Percentiles rank a stretch among this genome's conserved stretches.
Conservation (phyloP, 1,140 invertebrate species). For the Andrena cerasifolii region DNA sequence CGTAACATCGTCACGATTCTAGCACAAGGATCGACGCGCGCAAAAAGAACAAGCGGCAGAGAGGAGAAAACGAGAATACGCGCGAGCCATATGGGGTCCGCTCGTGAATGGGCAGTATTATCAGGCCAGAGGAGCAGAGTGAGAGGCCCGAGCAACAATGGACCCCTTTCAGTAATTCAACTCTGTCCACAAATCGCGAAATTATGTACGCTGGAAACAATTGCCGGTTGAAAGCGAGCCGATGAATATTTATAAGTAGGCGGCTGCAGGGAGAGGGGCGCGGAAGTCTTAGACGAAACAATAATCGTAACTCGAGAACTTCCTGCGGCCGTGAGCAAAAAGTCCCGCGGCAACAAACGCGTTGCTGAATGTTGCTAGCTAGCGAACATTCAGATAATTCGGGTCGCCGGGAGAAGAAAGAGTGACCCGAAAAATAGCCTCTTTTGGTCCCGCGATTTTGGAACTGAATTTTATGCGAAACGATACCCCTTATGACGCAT, state of each 20-base stretch:
- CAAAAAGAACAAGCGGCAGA: not conserved
- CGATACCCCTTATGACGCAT: no score
- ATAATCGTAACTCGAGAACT: slow-evolving; percentile 38
- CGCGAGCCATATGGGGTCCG: not conserved
- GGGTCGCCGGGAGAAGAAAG: not conserved
- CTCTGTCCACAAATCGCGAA: slow-evolving; percentile 45
- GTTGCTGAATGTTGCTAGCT: slow-evolving; percentile 2
- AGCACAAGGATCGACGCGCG: not conserved
- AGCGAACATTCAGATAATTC: not conserved
- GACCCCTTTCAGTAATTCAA: slow-evolving; percentile 51
- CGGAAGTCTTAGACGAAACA: slow-evolving; percentile 43
- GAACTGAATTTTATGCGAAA: no score
- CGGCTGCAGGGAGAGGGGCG: not conserved
- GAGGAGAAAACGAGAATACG: not conserved
- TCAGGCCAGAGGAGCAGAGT: not conserved
- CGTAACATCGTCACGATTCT: not conserved
- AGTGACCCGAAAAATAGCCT: no score
- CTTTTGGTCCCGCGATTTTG: no score
- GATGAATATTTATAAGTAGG: slow-evolving; percentile 41
- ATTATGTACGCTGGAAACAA: slow-evolving; percentile 46
- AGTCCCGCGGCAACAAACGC: slow-evolving; percentile 9
- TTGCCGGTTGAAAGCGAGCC: slow-evolving; percentile 34
- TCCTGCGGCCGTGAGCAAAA: not conserved
- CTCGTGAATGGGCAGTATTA: slow-evolving; percentile 37
- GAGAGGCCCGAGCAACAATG: slow-evolving; percentile 10